A percentile compares a stretch with the other conserved stretches of the same genome.
Conservation (phyloP, 2,888 invertebrate genomes). For the Phortica okadai region DNA sequence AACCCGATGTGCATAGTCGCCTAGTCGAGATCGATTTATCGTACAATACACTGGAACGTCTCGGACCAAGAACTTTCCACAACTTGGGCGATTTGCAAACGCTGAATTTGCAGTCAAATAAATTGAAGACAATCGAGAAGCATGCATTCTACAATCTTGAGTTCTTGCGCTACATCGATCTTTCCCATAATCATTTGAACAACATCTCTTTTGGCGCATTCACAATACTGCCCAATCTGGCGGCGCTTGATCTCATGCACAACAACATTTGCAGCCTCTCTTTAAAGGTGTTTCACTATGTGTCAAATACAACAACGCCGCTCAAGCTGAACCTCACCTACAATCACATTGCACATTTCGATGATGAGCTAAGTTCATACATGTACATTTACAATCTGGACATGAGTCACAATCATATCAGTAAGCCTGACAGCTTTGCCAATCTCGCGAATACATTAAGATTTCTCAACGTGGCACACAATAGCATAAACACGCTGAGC, state of each 20-base stretch:
- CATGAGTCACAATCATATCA: slow-evolving; percentile 83
- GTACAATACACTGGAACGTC: slow-evolving; percentile 85
- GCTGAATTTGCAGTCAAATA: slow-evolving; percentile 87
- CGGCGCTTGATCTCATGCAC: slow-evolving; percentile 87
- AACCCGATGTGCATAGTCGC: slow-evolving; percentile 83
- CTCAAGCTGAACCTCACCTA: slow-evolving; percentile 87
- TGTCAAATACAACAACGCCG: slow-evolving; percentile 81
- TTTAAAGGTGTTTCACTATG: slow-evolving; percentile 82
- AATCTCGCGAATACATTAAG: slow-evolving; percentile 81
- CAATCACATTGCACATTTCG: slow-evolving; percentile 78
- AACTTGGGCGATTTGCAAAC: slow-evolving; percentile 85
- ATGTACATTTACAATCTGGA: slow-evolving; percentile 84
- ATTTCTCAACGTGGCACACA: slow-evolving; percentile 85
- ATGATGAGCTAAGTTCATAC: slow-evolving; percentile 74
- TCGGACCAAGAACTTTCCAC: slow-evolving; percentile 84
- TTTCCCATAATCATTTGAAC: slow-evolving; percentile 88
- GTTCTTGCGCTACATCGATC: slow-evolving; percentile 87
- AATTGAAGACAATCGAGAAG: slow-evolving; percentile 83
- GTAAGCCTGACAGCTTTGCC: slow-evolving; percentile 82
- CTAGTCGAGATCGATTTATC: slow-evolving; percentile 88
- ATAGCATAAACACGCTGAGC: slow-evolving; percentile 83
- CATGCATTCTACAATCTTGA: slow-evolving; percentile 87
- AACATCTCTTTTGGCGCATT: slow-evolving; percentile 86
- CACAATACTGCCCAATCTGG: slow-evolving; percentile 84
- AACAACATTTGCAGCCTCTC: slow-evolving; percentile 85